phyloP scores from a whole-genome alignment of 2,113 vertebrate species.

The Turnix velox region DNA sequence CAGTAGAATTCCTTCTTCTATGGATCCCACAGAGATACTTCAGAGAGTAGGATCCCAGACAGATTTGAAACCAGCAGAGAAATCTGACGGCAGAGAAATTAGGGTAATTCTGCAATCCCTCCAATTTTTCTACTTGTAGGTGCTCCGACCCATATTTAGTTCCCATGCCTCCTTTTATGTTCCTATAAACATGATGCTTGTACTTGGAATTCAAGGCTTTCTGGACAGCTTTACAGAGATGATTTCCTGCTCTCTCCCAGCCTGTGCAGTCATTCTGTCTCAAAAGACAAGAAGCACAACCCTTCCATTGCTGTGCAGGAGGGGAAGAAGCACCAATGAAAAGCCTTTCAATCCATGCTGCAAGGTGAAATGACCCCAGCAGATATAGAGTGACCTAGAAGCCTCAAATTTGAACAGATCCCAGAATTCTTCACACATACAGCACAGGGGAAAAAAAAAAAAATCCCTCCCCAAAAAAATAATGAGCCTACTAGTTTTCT shows the following conservation, averaged over 20 bases:
- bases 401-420: not conserved
- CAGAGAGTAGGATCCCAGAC: not conserved
- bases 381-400: not conserved
- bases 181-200: conserved; percentile 31
- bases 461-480: no score
- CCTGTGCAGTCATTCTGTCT: not conserved
- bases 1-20: not conserved
- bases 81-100: not conserved
- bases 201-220: conserved; percentile 14
- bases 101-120: not conserved
- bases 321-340: not conserved
- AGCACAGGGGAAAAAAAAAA: not conserved
- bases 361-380: not conserved
- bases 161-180: conserved; percentile 47
- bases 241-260: conserved; percentile 3
- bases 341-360: not conserved
- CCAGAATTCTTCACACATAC: not conserved
- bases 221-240: conserved; percentile 39
- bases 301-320: not conserved
- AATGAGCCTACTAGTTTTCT: not conserved
- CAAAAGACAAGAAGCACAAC: not conserved
- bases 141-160: conserved; percentile 30
- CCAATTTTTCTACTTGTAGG: not conserved
- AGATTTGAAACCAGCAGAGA: not conserved
- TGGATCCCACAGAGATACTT: not conserved